A percentile compares a stretch with the other conserved stretches of the same genome.
Evolutionary conservation across 2,888 invertebrate species (phyloP).

Genomic region (Himalopsyche japonica): DNA sequence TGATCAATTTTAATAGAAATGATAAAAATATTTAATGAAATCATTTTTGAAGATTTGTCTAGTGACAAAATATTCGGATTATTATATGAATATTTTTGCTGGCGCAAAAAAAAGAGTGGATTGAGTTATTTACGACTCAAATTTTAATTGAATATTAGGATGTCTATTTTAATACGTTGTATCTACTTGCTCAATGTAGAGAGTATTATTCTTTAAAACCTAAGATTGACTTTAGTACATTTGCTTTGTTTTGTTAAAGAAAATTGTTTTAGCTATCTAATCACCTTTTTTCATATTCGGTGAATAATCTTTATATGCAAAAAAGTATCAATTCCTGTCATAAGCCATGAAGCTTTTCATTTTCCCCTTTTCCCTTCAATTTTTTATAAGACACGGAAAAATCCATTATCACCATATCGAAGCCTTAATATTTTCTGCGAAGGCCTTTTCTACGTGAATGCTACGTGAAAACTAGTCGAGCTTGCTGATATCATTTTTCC

Average conservation of each 20-base stretch:
- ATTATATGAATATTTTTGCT: background rate
- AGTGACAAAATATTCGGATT: background rate
- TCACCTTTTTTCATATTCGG: background rate
- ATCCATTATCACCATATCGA: slow-evolving; percentile 4
- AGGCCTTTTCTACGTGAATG: background rate
- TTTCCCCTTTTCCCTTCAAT: background rate
- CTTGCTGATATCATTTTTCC: background rate
- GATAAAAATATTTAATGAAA: too few relatives aligned
- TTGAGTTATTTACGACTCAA: background rate
- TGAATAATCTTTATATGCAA: background rate
- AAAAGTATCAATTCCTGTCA: background rate
- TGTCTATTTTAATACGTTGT: background rate
- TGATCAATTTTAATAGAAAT: too few relatives aligned
- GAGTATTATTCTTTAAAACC: too few relatives aligned
- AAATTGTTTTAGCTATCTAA: too few relatives aligned
- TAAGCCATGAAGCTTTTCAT: background rate
- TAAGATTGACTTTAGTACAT: too few relatives aligned
- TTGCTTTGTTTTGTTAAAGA: too few relatives aligned
- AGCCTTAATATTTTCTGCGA: background rate
- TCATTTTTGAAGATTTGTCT: too few relatives aligned
- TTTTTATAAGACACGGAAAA: background rate
- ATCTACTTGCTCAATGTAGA: background rate
- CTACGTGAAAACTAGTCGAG: background rate
- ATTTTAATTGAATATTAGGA: background rate
- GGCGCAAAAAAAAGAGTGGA: background rate